Base-by-base conservation (phyloP, 2,797 vertebrate species). In the Protosalanx chinensis region DNA sequence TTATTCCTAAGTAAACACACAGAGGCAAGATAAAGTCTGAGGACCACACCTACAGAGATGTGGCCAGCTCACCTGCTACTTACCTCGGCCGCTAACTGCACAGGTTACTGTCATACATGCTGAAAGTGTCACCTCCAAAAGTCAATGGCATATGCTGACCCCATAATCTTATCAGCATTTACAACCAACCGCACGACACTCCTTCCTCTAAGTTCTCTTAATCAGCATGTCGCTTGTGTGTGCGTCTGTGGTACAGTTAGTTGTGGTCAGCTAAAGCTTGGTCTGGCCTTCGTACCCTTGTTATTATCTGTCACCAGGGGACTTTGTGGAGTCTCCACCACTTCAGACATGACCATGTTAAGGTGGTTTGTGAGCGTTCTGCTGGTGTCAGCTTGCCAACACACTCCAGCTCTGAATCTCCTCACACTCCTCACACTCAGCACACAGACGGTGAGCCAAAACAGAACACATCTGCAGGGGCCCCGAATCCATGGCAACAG, bases 1-100 rank as follows among this genome's bases (percentile, higher is more conserved):
- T 84, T 76, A 82, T 72, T 57, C 51, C 76, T 74, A 72, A 75
- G 73, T 84, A 84, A 88, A 88, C 84, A 88, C 79, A 76, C 69
- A 62, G 41, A 65, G 29, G 49, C 27, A 33, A 51, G 29, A 46
- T 46, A 46, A 46, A 65, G 30, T 51, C 80, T 75, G 81, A 87
- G 83, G 82, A 73, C 77, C 80, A 72, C 75, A 58, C 57, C 62
- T 67, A 73, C 20, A 67, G 65, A 70, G 49, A 83, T 68, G 73
- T 7, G 77, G 79, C 71, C 73, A 61, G 67, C 67, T 81, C 71
- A 84, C 77, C 79, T 73, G 70, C 72, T 86, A 73, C 85, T 88
- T 81, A 82, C 53, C 75, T 78, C 81, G 80, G 57, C 51, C 74
- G 79, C 41, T 83, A 81, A 51, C 74, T 87, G 87, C 79, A 84